Base-by-base conservation (phyloP, 2,797 vertebrate species). In the Tapera naevia region DNA sequence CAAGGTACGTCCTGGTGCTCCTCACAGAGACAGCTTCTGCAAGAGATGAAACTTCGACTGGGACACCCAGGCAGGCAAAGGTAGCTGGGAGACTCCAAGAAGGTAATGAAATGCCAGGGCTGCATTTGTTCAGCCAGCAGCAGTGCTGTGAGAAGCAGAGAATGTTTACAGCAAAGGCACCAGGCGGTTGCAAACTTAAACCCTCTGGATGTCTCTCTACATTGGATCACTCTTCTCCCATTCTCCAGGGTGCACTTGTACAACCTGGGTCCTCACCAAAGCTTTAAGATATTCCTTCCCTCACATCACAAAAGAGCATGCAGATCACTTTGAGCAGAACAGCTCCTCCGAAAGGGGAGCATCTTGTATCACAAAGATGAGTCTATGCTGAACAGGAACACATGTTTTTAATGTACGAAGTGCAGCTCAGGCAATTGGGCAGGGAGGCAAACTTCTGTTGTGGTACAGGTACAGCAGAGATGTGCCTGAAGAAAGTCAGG, bases 51-150 rank as follows among this genome's bases (percentile, higher is more conserved):
- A 37, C 37, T 79, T 66, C 1, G 0, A 5, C 1, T 5, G 50
- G 16, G 24, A 43, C 32, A 51, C 32, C 56, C 10, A 27, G 24
- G 48, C 27, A 9, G 33, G 45, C 0, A 0, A 72, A 35, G 35
- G 60, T 35, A 84, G 41, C 30, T 37, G 35, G 60, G 41, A 66
- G 60, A 37, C 23, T 75, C 41, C 21, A 24, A 45, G 32, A 54
- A 51, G 13, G 50, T 14, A 30, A 62, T 2, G 39, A 56, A 75
- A 43, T 17, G 30, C 43, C 57, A 70, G n/a, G 51, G 69, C 24
- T 62, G 60, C 22, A 25, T 25, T 37, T 67, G 61, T 28, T 74
- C 21, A 13, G 51, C 25, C 41, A 69, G 41, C 13, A 94, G 83
- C 37, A 84, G 43, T 2, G 4, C 60, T 24, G 37, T 35, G 62